Conservation (phyloP, 2,888 invertebrate species). For the Andrena haemorrhoa region DNA sequence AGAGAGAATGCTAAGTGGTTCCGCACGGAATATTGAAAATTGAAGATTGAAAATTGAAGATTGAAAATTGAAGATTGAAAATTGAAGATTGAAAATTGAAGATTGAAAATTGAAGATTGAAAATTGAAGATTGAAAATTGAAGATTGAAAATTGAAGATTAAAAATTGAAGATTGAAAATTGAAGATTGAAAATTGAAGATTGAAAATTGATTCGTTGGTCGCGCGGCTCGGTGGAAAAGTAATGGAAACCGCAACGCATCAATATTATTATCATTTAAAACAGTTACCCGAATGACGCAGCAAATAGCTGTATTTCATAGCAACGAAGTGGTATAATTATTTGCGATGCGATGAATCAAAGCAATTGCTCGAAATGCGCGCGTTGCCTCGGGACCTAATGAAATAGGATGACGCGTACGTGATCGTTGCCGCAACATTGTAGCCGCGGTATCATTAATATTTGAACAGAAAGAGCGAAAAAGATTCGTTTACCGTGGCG, state of each 20-base stretch:
- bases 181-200: background rate
- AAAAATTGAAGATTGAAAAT: too few relatives aligned
- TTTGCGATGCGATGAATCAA: constrained; percentile 13
- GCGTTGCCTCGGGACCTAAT: background rate
- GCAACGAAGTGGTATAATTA: constrained; percentile 12
- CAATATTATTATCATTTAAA: constrained; percentile 23
- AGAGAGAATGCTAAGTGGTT: too few relatives aligned
- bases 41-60: background rate
- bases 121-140: background rate
- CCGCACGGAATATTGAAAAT: too few relatives aligned
- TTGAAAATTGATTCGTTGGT: background rate
- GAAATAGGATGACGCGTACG: background rate
- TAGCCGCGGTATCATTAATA: background rate
- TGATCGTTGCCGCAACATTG: background rate
- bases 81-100: background rate
- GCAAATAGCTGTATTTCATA: constrained; percentile 12
- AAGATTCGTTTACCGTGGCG: background rate
- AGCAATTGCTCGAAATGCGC: constrained; percentile 1
- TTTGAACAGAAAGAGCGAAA: background rate
- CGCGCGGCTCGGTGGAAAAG: background rate
- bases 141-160: background rate
- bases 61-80: background rate
- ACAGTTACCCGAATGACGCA: background rate
- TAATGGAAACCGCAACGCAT: constrained; percentile 1
- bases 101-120: background rate